Evolutionary conservation across 2,797 vertebrate genomes (phyloP), one percentile per base, ranked within the genome.

Genomic region (Otolemur crassicaudatus): DNA sequence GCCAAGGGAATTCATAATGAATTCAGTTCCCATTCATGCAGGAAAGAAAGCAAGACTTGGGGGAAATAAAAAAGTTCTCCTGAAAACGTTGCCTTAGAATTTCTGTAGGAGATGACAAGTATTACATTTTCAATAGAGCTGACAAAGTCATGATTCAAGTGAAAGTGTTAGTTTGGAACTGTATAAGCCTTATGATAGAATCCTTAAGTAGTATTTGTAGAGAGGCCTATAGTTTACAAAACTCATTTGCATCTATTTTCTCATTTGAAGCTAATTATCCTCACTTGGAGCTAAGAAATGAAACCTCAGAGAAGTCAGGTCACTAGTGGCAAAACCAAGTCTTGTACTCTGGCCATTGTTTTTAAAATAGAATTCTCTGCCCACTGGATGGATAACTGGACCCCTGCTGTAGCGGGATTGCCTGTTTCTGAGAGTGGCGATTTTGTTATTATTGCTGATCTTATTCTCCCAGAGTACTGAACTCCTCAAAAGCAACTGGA

Each of bases 1-100:
- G 93, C 89, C 76, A 76, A 60, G 46, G 49, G 83, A 94, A 96
- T 96, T 95, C 46, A 63, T 86, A 93, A 84, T 77, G 31, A 97
- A 93, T 87, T 73, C 86, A 91, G 65, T 81, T 91, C 70, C 65
- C 92, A 96, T 91, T 94, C 93, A 94, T 73, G 65, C 17, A 58
- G 63, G 86, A 89, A 96, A 83, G 83, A 73, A 91, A 94, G 83
- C 73, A 80, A 84, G 43, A 3, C 72, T 90, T 63, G 23, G 19
- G 87, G 46, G 49, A 0, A 16, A 43, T 11, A 20, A 53, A 79
- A 69, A 49, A 61, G 17, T 53, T 43, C 56, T 86, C 14, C 70
- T 58, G 40, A 84, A 79, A 94, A 85, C 46, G 76, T 53, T 25
- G 40, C 67, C 87, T 92, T 76, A 56, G 83, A 89, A 53, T 87